Percentiles rank a stretch among this genome's conserved stretches.
These are phyloP conservation scores for Geopemphigus sp. DNA, from an alignment of 1,140 invertebrate genomes.

Conservation along the genomic window DNA sequence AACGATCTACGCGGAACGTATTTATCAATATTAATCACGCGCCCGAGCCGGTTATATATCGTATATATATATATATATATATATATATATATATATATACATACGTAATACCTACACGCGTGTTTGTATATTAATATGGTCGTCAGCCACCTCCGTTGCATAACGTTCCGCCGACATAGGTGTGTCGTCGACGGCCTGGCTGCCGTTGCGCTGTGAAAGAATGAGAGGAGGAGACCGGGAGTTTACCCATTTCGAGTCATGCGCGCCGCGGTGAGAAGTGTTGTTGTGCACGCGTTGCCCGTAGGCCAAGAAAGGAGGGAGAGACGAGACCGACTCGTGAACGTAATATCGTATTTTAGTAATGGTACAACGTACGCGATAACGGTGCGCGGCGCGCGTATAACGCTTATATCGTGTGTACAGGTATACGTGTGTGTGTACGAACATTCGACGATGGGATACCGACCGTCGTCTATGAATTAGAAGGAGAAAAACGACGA, in stretches of 20 bases:
- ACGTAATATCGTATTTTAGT: not conserved
- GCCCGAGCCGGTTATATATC: too few species aligned
- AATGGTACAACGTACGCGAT: not conserved
- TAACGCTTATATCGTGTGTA: too few species aligned
- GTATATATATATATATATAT: too few species aligned
- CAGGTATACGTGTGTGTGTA: too few species aligned
- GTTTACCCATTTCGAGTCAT: slow-evolving; percentile 39
- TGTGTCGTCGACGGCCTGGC: not conserved
- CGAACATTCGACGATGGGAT: too few species aligned
- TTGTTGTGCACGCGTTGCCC: not conserved
- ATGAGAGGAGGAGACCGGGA: slow-evolving; percentile 22
- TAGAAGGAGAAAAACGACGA: too few species aligned
- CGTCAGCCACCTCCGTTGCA: not conserved
- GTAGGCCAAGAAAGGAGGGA: slow-evolving; percentile 5
- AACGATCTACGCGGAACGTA: not conserved
- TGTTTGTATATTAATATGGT: not conserved
- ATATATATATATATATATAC: too few species aligned
- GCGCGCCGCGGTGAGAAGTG: not conserved
- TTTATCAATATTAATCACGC: not conserved
- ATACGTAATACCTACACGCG: not conserved
- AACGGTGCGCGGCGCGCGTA: not conserved
- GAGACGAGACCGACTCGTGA: not conserved
- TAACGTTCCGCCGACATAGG: slow-evolving; percentile 11
- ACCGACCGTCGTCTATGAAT: too few species aligned
- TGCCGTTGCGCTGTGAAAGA: not conserved